Percentiles rank a stretch among this genome's conserved stretches.
Conservation (phyloP, 2,888 invertebrate species). For the Lasioglossum zephyrum region DNA sequence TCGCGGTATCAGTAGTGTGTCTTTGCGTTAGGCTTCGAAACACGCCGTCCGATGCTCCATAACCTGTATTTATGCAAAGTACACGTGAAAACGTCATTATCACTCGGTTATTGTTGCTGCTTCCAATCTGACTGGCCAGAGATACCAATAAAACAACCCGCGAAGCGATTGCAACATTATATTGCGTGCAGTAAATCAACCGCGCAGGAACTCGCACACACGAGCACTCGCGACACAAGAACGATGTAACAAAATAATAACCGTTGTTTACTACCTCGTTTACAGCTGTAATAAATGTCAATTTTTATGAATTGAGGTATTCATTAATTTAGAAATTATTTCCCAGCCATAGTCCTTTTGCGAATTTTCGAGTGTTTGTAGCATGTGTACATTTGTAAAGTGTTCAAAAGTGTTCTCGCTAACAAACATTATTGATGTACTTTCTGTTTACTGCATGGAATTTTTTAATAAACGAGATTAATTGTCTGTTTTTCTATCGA, state of each 20-base stretch:
- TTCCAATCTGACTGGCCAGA: background rate
- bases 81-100: constrained; percentile 14
- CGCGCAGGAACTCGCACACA: background rate
- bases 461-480: background rate
- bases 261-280: background rate
- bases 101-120: background rate
- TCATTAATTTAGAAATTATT: background rate
- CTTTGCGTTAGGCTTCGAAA: constrained; percentile 21
- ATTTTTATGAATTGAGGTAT: background rate
- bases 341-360: background rate
- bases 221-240: background rate
- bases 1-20: constrained; percentile 10
- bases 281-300: background rate
- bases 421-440: background rate
- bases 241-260: background rate
- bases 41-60: background rate
- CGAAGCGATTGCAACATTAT: background rate
- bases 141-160: background rate
- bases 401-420: background rate
- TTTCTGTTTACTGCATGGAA: background rate
- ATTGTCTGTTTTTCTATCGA: background rate
- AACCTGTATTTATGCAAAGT: constrained; percentile 5
- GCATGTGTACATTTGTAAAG: background rate
- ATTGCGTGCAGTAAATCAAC: constrained; percentile 1
- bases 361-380: background rate